These are phyloP conservation scores for Catocala sponsa DNA, from an alignment of 2,888 invertebrate species.

Conservation along the genomic window DNA sequence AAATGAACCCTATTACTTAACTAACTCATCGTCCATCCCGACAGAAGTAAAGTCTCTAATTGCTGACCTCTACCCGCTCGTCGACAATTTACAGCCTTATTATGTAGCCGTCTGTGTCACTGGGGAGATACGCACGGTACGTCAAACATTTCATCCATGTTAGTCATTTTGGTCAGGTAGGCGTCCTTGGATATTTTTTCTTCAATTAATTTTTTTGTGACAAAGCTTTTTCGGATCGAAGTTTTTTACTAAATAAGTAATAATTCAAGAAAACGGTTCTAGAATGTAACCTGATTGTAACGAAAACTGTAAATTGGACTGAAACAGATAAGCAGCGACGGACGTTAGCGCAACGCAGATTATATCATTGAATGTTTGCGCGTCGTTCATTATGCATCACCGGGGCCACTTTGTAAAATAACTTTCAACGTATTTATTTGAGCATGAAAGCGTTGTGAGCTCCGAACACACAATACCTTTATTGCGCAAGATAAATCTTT, in stretches of 20 bases:
- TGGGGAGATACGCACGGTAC: conserved; percentile 42
- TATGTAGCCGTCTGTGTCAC: conserved; percentile 39
- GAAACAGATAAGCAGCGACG: conserved; percentile 29
- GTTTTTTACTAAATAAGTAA: neutral
- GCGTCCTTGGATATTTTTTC: conserved; percentile 28
- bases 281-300: neutral
- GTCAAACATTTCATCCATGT: conserved; percentile 45
- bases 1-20: conserved; percentile 83
- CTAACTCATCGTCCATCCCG: conserved; percentile 69
- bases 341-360: conserved; percentile 36
- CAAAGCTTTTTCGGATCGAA: neutral
- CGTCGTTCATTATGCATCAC: conserved; percentile 56
- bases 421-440: conserved; percentile 66
- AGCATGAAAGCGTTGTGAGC: conserved; percentile 59
- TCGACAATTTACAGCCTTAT: conserved; percentile 50
- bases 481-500: conserved; percentile 76
- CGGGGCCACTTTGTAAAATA: conserved; percentile 53
- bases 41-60: conserved; percentile 69
- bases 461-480: conserved; percentile 65
- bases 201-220: conserved; percentile 19
- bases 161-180: conserved; percentile 35
- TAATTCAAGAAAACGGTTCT: neutral
- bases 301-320: conserved; percentile 26
- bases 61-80: conserved; percentile 64
- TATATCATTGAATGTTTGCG: conserved; percentile 51